Evolutionary conservation across 1,140 invertebrate genomes (phyloP).

Genomic region (Aplysia californica): DNA sequence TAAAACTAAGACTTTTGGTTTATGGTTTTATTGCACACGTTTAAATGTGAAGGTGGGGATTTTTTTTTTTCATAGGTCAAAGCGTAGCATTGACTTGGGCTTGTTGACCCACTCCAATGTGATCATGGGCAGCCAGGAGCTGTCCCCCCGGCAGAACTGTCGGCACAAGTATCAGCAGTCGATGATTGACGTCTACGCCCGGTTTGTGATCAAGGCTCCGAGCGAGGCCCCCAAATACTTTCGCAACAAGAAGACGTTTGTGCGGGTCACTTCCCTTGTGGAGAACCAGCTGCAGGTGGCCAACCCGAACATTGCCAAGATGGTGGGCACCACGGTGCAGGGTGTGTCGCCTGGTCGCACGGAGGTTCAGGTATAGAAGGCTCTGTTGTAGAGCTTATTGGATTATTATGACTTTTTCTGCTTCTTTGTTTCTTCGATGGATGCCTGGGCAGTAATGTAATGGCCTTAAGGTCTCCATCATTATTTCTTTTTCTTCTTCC

Average conservation of each 20-base stretch:
- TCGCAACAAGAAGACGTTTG: constrained; percentile 85
- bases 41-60: no score
- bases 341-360: constrained; percentile 89
- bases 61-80: constrained; percentile 14
- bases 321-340: constrained; percentile 83
- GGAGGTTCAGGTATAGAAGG: constrained; percentile 88
- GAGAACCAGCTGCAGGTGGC: constrained; percentile 84
- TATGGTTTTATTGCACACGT: not conserved
- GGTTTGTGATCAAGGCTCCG: constrained; percentile 74
- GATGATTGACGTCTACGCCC: constrained; percentile 86
- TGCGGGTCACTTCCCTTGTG: constrained; percentile 92
- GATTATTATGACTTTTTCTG: no score
- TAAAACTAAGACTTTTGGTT: not conserved
- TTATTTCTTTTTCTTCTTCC: no score
- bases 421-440: no score
- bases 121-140: constrained; percentile 12
- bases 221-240: constrained; percentile 42
- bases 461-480: no score
- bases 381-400: no score
- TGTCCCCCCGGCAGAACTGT: not conserved
- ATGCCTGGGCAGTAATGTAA: no score
- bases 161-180: constrained; percentile 78
- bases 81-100: constrained; percentile 48
- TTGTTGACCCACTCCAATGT: constrained; percentile 44
- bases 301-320: constrained; percentile 86